phyloP scores from a whole-genome alignment of 1,140 invertebrate genomes.

The Mycetomoellerius zeteki region DNA sequence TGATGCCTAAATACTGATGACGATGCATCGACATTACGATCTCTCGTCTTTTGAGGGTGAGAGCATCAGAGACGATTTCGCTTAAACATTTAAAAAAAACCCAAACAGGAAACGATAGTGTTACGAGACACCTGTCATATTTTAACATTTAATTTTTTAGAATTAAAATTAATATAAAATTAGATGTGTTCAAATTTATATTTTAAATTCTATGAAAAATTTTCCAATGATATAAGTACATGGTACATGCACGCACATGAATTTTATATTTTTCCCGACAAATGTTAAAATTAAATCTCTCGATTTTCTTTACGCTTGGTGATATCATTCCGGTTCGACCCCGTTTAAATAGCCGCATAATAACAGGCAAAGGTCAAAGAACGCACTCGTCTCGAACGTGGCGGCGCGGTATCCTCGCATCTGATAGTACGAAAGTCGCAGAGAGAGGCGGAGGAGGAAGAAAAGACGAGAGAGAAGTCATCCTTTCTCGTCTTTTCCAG shows the following conservation, averaged over 20 bases:
- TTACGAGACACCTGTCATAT: neutral
- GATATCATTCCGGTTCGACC: neutral
- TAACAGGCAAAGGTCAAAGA: conserved; percentile 52
- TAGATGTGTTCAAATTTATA: neutral
- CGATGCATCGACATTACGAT: conserved; percentile 66
- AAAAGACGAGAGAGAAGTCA: neutral
- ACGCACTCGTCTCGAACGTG: conserved; percentile 40
- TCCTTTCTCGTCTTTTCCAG: conserved; percentile 21
- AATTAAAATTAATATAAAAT: neutral
- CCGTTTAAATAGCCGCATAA: conserved; percentile 49
- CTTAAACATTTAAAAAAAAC: neutral
- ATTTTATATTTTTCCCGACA: neutral
- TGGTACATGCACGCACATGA: neutral
- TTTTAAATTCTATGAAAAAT: neutral
- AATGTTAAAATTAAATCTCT: neutral
- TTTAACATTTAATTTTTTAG: neutral
- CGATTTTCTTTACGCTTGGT: neutral
- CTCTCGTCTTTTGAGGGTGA: conserved; percentile 21
- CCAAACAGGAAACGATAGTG: neutral
- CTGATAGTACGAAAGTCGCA: conserved; percentile 7
- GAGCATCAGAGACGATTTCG: neutral
- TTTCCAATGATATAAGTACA: neutral
- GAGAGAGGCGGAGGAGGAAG: neutral
- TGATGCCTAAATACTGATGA: conserved; percentile 81
- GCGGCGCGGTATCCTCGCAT: conserved; percentile 33